Base-by-base conservation (phyloP, 2,888 invertebrate species). In the Zonitis immaculata region DNA sequence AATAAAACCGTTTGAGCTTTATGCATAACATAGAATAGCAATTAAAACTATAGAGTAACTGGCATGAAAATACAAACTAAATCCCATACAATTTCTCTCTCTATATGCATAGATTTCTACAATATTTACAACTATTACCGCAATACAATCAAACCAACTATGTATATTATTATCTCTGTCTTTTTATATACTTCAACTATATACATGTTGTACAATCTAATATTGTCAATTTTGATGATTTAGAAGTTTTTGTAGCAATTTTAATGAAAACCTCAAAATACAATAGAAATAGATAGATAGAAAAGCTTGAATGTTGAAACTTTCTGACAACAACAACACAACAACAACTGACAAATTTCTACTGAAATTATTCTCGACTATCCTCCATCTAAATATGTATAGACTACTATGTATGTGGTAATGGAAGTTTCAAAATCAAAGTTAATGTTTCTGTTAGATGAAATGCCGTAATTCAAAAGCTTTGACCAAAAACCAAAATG, bases 101-200 rank as follows among this genome's bases (percentile, higher is more conserved):
- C 39, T 39, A 39, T 39, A 39, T 39, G 39, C 39, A 39, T 39
- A 39, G 20, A 39, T 39, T 18, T 39, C 39, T 39, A 39, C 39
- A 39, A 39, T 39, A 39, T 39, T 39, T 39, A 39, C 20, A 39
- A 20, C 20, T 11, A 4, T n/a, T 39, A n/a, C 20, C 11, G 39
- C 39, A 20, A 39, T 39, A 39, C 39, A 39, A 39, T 39, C 18
- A 39, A n/a, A 20, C 39, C 22, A 5, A 22, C 22, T 7, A 5
- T 26, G 5, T 20, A 11, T 20, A n/a, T n/a, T n/a, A n/a, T 20
- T 39, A 11, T 39, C 39, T 39, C 39, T 20, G 11, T 11, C 39
- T 18, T 1, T 39, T 20, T 26, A n/a, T n/a, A n/a, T n/a, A n/a
- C 26, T 26, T 6, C 8, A 5, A 7, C 7, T 5, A 3, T 26